phyloP scores from a whole-genome alignment of 2,113 vertebrate species.

The Gobiocypris rarus region DNA sequence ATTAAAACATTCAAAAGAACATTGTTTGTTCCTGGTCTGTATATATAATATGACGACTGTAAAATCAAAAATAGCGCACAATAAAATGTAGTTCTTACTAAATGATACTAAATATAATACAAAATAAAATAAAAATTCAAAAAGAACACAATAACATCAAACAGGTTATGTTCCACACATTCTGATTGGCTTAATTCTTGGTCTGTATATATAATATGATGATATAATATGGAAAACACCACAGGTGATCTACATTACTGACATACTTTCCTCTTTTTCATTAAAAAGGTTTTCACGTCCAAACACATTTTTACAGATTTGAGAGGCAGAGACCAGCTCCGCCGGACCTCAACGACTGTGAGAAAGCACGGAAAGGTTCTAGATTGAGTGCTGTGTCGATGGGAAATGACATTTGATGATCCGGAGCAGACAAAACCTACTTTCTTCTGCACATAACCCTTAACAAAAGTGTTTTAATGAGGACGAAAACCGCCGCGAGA shows the following conservation, averaged over 20 bases:
- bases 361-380: not conserved
- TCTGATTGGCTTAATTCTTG: not conserved
- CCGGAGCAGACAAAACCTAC: not conserved
- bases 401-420: not conserved
- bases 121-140: not conserved
- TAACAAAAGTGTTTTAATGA: not conserved
- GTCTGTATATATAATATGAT: too few species aligned
- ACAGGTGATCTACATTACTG: not conserved
- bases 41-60: too few species aligned
- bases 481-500: not conserved
- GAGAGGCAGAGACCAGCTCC: not conserved
- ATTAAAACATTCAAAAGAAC: too few species aligned
- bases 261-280: too few species aligned
- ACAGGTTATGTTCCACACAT: not conserved
- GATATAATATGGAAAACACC: too few species aligned
- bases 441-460: not conserved
- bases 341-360: not conserved
- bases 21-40: too few species aligned
- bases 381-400: not conserved
- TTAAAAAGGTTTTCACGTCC: too few species aligned
- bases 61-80: not conserved
- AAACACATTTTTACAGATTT: not conserved
- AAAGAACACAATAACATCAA: too few species aligned
- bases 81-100: too few species aligned
- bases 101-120: too few species aligned